A percentile compares a stretch with the other conserved stretches of the same genome.
Conservation (phyloP, 2,797 vertebrate species). For the Sebastes nivosus region DNA sequence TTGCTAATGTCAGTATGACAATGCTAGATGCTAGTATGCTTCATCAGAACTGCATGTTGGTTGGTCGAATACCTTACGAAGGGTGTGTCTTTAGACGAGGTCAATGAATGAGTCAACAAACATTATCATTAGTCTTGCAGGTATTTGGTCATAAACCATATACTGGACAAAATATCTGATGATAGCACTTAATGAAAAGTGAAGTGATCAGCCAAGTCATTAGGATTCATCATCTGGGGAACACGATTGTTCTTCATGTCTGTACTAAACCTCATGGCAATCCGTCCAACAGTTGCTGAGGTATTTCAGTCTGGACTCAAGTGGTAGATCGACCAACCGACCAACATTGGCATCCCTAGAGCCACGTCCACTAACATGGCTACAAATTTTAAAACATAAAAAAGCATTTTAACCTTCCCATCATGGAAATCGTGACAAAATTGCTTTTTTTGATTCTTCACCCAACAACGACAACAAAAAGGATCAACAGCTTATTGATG, state of each 20-base stretch:
- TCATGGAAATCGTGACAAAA: not conserved
- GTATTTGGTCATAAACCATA: not conserved
- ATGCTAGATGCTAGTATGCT: not conserved
- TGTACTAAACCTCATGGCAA: no score
- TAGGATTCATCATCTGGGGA: not conserved
- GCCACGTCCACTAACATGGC: not conserved
- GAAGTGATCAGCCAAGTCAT: not conserved
- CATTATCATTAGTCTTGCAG: not conserved
- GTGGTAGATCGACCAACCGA: no score
- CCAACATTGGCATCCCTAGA: not conserved
- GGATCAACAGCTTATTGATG: not conserved
- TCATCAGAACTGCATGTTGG: not conserved
- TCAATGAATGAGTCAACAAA: no score
- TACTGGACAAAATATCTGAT: not conserved
- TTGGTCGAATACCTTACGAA: not conserved
- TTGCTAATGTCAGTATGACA: not conserved
- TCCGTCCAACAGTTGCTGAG: not conserved
- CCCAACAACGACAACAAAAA: not conserved
- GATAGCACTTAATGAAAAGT: not conserved
- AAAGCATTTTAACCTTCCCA: not conserved
- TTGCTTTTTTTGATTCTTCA: not conserved
- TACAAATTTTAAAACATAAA: no score
- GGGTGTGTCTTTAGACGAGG: not conserved
- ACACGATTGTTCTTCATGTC: not conserved
- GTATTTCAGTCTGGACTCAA: not conserved